These are phyloP conservation scores for Nothobranchius kuhntae DNA, from an alignment of 2,113 vertebrate species.

Conservation along the genomic window DNA sequence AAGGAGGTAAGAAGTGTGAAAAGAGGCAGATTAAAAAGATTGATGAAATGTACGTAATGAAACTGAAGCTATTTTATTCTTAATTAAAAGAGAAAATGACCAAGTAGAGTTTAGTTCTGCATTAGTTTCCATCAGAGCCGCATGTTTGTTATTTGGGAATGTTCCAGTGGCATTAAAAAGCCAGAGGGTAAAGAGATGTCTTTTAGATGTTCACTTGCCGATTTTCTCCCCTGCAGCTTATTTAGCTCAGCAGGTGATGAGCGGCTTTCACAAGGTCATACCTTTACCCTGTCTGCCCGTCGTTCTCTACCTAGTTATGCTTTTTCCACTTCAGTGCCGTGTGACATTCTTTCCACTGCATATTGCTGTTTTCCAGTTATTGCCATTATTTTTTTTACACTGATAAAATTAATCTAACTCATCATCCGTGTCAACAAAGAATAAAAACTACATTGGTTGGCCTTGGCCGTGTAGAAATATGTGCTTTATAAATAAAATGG, in stretches of 20 bases:
- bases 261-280: constrained; percentile 64
- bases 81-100: constrained; percentile 47
- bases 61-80: constrained; percentile 35
- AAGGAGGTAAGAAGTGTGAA: constrained; percentile 26
- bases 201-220: constrained; percentile 26
- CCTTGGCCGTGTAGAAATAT: too few relatives aligned
- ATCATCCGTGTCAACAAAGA: too few relatives aligned
- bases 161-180: constrained; percentile 30
- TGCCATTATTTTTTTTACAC: neutral
- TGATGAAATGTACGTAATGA: constrained; percentile 20
- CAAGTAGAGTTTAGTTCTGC: constrained; percentile 32
- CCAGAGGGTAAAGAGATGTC: constrained; percentile 23
- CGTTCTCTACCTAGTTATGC: constrained; percentile 15
- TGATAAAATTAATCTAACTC: too few relatives aligned
- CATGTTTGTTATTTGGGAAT: constrained; percentile 50
- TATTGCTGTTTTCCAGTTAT: constrained; percentile 3
- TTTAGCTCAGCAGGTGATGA: constrained; percentile 66
- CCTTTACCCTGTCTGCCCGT: constrained; percentile 38
- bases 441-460: too few relatives aligned
- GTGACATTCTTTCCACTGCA: constrained; percentile 35
- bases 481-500: too few relatives aligned
- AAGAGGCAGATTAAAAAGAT: constrained; percentile 27
- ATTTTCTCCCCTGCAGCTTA: constrained; percentile 50
- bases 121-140: constrained; percentile 34
- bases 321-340: too few relatives aligned